Evolutionary conservation across 2,888 invertebrate genomes (phyloP).

Genomic region (Philereme vetulata): DNA sequence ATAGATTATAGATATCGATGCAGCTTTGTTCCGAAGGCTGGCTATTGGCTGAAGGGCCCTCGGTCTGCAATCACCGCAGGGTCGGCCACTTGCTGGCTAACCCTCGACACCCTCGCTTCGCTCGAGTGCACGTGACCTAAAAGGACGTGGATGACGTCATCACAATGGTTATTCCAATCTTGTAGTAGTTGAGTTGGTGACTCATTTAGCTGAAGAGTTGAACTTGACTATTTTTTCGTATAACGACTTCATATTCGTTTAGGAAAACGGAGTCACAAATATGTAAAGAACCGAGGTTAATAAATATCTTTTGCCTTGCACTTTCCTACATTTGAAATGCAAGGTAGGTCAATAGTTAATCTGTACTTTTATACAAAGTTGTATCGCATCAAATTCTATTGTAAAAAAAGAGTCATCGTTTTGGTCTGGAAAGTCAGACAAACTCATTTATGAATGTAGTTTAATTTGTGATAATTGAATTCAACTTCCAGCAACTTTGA

Average conservation of each 20-base stretch:
- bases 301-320: no score
- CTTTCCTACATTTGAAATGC: no score
- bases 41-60: conserved; percentile 29
- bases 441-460: conserved; percentile 8
- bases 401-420: neutral
- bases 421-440: conserved; percentile 2
- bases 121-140: conserved; percentile 60
- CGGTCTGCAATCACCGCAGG: conserved; percentile 30
- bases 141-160: conserved; percentile 56
- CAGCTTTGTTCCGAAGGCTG: conserved; percentile 28
- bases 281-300: no score
- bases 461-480: conserved; percentile 34
- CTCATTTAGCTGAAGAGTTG: conserved; percentile 13
- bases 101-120: conserved; percentile 44
- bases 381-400: no score
- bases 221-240: conserved; percentile 9
- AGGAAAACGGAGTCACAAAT: no score
- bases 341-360: no score
- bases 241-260: no score
- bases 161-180: conserved; percentile 33
- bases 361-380: no score
- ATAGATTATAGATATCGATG: conserved; percentile 18
- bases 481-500: conserved; percentile 20
- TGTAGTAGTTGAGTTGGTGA: conserved; percentile 5
- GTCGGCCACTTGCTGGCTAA: conserved; percentile 45